Percentiles rank a stretch among this genome's conserved stretches.
These are phyloP conservation scores for Leptinotarsa rubiginosa DNA, from an alignment of 2,888 invertebrate genomes.

Conservation along the genomic window DNA sequence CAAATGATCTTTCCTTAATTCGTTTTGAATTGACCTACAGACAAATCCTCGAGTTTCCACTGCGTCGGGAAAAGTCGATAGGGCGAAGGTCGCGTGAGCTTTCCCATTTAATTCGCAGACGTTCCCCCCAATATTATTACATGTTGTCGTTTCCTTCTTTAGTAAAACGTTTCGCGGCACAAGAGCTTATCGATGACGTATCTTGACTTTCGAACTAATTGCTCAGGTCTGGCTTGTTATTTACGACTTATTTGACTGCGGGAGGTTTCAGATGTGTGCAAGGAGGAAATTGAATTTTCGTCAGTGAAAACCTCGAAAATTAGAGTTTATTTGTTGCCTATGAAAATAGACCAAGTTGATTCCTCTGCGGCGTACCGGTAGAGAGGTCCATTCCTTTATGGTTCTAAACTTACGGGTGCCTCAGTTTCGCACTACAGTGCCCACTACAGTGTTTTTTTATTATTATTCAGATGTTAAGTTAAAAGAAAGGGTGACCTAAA, in stretches of 20 bases:
- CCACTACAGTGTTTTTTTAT: too few species aligned
- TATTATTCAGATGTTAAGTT: too few species aligned
- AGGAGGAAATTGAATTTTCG: background rate
- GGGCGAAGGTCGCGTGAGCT: conserved; percentile 26
- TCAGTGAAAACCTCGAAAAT: background rate
- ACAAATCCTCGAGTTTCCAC: conserved; percentile 21
- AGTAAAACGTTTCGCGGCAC: conserved; percentile 22
- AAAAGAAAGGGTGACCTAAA: too few species aligned
- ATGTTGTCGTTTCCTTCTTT: conserved; percentile 32
- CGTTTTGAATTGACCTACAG: conserved; percentile 46
- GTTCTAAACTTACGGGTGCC: too few species aligned
- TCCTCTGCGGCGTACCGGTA: too few species aligned
- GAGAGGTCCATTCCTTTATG: too few species aligned
- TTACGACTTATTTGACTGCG: conserved; percentile 12
- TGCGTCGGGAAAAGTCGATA: conserved; percentile 7
- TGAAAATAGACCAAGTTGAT: background rate
- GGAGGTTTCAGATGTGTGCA: background rate
- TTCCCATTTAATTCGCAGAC: conserved; percentile 31
- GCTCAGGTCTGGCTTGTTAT: conserved; percentile 1
- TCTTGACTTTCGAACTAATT: conserved; percentile 17
- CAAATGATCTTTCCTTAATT: conserved; percentile 45
- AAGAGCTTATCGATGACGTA: conserved; percentile 32
- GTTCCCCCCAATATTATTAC: conserved; percentile 27
- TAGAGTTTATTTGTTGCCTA: background rate
- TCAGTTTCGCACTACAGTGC: too few species aligned